Base-by-base conservation (phyloP, 30 jellyfish, hydroid and myxozoan genomes). In the Mastigias papua region DNA sequence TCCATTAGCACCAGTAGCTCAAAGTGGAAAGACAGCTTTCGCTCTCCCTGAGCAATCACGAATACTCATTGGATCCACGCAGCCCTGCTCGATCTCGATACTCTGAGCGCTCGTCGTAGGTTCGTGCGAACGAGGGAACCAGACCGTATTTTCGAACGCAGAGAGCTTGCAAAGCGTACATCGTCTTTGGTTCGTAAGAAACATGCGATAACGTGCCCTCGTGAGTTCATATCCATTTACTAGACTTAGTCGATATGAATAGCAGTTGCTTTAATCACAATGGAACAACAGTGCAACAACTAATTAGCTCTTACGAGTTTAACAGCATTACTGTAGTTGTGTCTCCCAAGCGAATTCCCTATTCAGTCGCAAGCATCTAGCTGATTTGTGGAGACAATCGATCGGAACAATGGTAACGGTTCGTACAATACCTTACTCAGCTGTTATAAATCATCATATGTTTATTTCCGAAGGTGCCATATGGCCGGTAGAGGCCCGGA, bases 271-370 rank as follows among this genome's bases (percentile, higher is more conserved):
- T 32, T 80, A 64, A 80, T 63, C 63, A 69, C 50, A 57, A 16
- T 76, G 69, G 72, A 48, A 19, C n/a, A n/a, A 69, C 81, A 58
- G 51, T 21, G 71, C 54, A 1, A 2, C 72, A 27, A 29, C 76
- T 84, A 84, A 84, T 84, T 84, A 84, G 93, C 93, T 57, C 93
- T 69, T 84, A 34, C 23, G 77, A 73, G 87, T 85, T 54, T 54
- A 35, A 72, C 50, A 49, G 63, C 93, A 50, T 15, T 80, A 33
- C 31, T 34, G 69, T 54, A 65, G 86, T 84, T 84, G 93, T 70
- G 35, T 84, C 86, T 73, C 93, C 80, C 93, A 0, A 16, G 87
- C n/a, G 87, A 57, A 30, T 27, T 49, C 46, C 81, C 85, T 16
- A 4, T 71, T 71, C 63, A 26, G 26, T 11, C 63, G 87, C 72